Evolutionary conservation across 2,113 vertebrate genomes (phyloP), one percentile per base, ranked within the genome.

Genomic region (Nyctibius bracteatus): DNA sequence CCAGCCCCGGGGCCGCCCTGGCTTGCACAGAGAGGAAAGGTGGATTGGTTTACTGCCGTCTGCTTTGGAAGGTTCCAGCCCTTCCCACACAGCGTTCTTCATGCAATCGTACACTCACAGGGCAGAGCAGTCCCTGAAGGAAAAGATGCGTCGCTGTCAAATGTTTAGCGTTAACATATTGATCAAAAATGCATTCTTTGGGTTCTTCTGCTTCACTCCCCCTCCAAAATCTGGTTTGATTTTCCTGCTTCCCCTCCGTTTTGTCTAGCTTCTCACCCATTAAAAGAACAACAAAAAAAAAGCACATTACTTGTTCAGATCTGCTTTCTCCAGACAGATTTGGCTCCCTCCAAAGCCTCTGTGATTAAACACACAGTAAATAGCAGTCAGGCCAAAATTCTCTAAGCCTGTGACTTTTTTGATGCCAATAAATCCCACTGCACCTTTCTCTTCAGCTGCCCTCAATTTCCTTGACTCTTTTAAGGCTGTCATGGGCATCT

Each of bases 301-400:
- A 86, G 66, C 70, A 5, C 39, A 21, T 41, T 81, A 16, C 62
- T 92, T 83, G 39, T 75, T 35, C 88, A 57, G 61, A 62, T 72
- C 47, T 46, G 55, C 66, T 44, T 92, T 93, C 54, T 66, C 23
- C 82, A 81, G 70, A 44, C 39, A 72, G 41, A 49, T 80, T 77
- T 81, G 71, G 79, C 59, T 96, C 39, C 18, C 55, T 74, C 82
- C 91, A 94, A 95, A 92, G 51, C 18, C 83, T 78, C 59, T 46
- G 20, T 81, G 88, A 97, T 95, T 92, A 95, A 97, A 95, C 83
- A 96, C 92, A 37, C 96, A 95, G 86, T 95, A 92, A 97, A 95
- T 39, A 89, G 88, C 66, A 88, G 25, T 51, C 59, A 66, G 77
- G 72, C 57, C 88, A 89, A 86, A 88, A 91, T 88, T 96, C 80